Evolutionary conservation across 2,797 vertebrate species (phyloP).

Genomic region (Mus minutoides): DNA sequence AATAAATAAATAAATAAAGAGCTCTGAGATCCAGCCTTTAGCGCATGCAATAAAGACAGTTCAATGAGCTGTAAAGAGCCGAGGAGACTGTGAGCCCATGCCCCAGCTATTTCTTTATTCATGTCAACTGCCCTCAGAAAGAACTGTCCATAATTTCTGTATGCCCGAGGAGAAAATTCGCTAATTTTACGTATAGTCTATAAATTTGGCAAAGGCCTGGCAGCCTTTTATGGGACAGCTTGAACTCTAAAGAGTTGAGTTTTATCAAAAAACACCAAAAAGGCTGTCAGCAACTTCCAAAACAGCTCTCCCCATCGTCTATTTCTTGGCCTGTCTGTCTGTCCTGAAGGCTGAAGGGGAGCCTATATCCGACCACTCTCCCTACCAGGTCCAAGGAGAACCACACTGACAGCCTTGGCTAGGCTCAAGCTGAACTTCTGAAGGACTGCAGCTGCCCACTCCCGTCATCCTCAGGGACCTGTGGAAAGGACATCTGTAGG

Average conservation of each 20-base stretch:
- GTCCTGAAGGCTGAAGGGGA: not conserved
- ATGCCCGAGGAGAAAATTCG: not conserved
- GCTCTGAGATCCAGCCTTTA: slow-evolving; percentile 13
- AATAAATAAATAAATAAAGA: slow-evolving; percentile 29
- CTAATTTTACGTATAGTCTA: not conserved
- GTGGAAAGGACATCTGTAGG: not conserved
- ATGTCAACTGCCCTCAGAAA: not conserved
- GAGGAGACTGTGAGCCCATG: not conserved
- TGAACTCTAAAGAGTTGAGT: not conserved
- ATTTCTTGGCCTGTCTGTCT: not conserved
- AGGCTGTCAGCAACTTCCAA: not conserved
- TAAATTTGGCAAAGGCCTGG: not conserved
- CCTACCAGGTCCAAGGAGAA: not conserved
- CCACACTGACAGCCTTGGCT: not conserved
- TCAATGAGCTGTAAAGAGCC: not conserved
- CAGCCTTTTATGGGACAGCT: not conserved
- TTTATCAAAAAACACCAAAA: not conserved
- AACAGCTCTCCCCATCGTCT: not conserved
- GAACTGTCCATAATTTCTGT: not conserved
- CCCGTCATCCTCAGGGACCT: not conserved
- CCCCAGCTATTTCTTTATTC: not conserved
- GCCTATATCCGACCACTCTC: not conserved
- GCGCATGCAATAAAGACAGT: not conserved
- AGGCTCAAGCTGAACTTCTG: no score
- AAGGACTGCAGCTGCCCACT: no score